Base-by-base conservation (phyloP, 1,140 invertebrate genomes). In the Musca vetustissima region DNA sequence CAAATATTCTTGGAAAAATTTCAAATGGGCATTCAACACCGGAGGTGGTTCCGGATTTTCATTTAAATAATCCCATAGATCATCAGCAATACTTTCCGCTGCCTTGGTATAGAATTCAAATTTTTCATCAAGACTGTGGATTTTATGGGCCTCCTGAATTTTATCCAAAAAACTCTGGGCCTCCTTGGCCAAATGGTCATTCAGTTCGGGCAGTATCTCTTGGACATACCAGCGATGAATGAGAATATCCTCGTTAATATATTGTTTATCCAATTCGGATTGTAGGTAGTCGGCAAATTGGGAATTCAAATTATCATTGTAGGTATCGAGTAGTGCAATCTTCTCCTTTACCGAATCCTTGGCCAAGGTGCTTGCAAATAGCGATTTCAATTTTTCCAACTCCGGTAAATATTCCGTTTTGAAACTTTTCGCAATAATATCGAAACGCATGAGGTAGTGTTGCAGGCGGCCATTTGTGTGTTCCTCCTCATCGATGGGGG, bases 261-360 rank as follows among this genome's bases (percentile, higher is more conserved):
- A 43, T 36, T 61, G 57, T 19, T 61, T 61, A 43, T 61, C 57
- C n/a, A 61, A 61, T 61, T 61, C 57, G 19, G 36, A 19, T 11
- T 17, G 17, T 15, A 61, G 22, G 19, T 61, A 61, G 4, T 61
- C 57, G 0, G 28, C 28, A 36, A 61, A 61, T 9, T 43, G 28
- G 9, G 6, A 6, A 11, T 9, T 28, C 4, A 61, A 19, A 7
- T 19, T 19, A 11, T 61, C n/a, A 0, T n/a, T 61, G n/a, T 36
- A 21, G 4, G 32, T 2, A 7, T 61, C 57, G n/a, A 61, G 17
- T 4, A 61, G 11, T 43, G 9, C 8, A 19, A 32, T 1, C n/a
- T 61, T 61, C 2, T 61, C 57, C n/a, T 36, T 61, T 11, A 61
- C 8, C 1, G 57, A 36, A 19, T 36, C 57, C n/a, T 61, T 61